Conservation (phyloP, 2,888 invertebrate genomes). For the Rhagium mordax region DNA sequence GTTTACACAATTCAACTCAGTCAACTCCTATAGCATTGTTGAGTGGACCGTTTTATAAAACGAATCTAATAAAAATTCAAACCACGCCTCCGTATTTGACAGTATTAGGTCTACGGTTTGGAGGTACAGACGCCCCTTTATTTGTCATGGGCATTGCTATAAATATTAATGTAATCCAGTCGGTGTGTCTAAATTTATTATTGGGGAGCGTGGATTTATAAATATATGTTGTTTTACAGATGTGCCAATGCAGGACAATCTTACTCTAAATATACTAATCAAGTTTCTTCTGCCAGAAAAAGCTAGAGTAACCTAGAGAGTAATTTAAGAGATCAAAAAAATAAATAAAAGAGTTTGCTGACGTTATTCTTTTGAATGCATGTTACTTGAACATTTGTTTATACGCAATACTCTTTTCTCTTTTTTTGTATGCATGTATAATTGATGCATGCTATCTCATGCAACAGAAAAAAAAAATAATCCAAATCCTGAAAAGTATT, state of each 20-base stretch:
- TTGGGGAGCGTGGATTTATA: neutral
- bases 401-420: too few species aligned
- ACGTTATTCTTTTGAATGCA: too few species aligned
- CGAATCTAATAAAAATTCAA: slow-evolving; percentile 24
- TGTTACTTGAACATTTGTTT: too few species aligned
- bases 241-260: neutral
- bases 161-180: slow-evolving; percentile 16
- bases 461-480: too few species aligned
- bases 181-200: slow-evolving; percentile 2
- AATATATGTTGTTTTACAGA: neutral
- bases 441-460: too few species aligned
- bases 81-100: slow-evolving; percentile 33
- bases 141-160: slow-evolving; percentile 29
- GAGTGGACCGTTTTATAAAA: slow-evolving; percentile 33
- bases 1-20: slow-evolving; percentile 27
- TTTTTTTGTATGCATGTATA: too few species aligned
- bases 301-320: too few species aligned
- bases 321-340: too few species aligned
- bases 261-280: too few species aligned
- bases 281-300: too few species aligned
- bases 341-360: too few species aligned
- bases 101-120: slow-evolving; percentile 13
- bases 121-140: slow-evolving; percentile 27
- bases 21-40: slow-evolving; percentile 30
- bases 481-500: too few species aligned